These are phyloP conservation scores for Ctena decussata DNA, from an alignment of 2,888 invertebrate genomes.

Conservation along the genomic window DNA sequence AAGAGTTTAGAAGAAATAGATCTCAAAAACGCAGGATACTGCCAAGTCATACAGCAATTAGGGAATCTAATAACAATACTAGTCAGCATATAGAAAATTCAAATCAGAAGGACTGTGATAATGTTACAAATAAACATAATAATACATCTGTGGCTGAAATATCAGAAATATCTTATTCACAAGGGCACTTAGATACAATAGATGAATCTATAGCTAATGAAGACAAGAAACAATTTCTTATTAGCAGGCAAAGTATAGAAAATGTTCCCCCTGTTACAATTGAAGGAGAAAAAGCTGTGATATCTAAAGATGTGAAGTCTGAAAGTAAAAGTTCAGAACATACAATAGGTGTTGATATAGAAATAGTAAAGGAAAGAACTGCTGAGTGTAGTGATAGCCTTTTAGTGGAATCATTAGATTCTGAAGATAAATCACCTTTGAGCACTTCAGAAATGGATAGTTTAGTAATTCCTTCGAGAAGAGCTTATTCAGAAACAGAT, in stretches of 20 bases:
- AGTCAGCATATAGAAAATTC: neutral
- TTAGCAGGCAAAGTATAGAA: neutral
- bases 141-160: neutral
- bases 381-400: too few relatives aligned
- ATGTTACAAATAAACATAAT: neutral
- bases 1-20: conserved; percentile 3
- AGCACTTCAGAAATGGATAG: neutral
- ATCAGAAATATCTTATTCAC: conserved; percentile 8
- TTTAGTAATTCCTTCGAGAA: neutral
- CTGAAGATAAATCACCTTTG: neutral
- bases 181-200: neutral
- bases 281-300: neutral
- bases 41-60: neutral
- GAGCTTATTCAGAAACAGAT: neutral
- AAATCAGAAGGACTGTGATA: neutral
- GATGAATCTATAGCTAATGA: neutral
- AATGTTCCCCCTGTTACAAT: neutral
- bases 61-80: neutral
- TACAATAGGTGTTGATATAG: neutral
- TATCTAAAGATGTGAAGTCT: neutral
- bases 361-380: too few relatives aligned
- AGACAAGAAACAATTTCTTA: neutral
- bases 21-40: conserved; percentile 7
- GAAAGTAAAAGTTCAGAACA: neutral
- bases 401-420: neutral